These are phyloP conservation scores for Lophura nycthemera DNA, from an alignment of 2,113 vertebrate species.

Conservation along the genomic window DNA sequence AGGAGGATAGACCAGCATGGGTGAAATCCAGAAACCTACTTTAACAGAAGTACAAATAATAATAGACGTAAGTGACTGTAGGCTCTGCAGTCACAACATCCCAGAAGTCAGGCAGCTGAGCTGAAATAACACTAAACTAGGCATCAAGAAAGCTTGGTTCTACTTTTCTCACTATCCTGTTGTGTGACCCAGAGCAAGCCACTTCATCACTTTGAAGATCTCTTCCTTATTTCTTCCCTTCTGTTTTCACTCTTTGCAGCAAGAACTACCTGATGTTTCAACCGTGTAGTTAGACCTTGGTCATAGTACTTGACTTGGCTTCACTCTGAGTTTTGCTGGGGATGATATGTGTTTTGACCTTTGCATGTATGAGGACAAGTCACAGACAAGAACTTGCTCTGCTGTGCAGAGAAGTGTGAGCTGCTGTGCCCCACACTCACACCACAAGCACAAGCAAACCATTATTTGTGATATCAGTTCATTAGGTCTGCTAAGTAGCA, in stretches of 20 bases:
- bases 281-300: background rate
- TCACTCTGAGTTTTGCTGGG: background rate
- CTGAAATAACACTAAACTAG: background rate
- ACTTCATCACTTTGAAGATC: background rate
- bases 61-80: conserved; percentile 21
- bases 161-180: background rate
- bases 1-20: conserved; percentile 65
- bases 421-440: background rate
- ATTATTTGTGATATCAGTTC: background rate
- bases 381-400: background rate
- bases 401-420: background rate
- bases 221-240: background rate
- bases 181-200: background rate
- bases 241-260: background rate
- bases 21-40: conserved; percentile 67
- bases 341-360: background rate
- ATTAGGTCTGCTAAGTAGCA: background rate
- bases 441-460: background rate
- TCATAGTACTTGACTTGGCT: background rate
- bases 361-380: background rate
- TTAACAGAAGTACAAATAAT: conserved; percentile 31
- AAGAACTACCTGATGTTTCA: background rate
- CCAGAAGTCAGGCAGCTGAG: conserved; percentile 3
- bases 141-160: background rate
- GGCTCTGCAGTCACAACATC: conserved; percentile 36